Conservation (phyloP, 2,113 vertebrate genomes). For the Tachuris rubrigastra region DNA sequence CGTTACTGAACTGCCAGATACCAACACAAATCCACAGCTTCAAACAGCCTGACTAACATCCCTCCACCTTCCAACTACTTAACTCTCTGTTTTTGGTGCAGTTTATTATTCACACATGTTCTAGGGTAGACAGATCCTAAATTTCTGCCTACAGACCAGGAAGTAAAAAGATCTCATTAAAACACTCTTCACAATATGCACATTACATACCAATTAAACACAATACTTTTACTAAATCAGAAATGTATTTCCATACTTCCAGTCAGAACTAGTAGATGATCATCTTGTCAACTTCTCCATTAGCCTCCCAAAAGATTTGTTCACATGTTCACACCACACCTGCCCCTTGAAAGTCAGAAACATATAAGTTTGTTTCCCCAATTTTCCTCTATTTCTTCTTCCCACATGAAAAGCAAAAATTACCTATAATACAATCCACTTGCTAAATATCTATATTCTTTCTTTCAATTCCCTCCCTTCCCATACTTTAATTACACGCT, state of each 20-base stretch:
- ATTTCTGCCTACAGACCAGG: not conserved
- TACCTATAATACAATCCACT: not conserved
- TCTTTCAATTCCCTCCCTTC: constrained; percentile 1
- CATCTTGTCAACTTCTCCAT: not conserved
- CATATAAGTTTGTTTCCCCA: not conserved
- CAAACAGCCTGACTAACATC: not conserved
- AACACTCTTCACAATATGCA: not conserved
- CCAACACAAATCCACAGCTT: not conserved
- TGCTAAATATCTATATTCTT: constrained; percentile 9
- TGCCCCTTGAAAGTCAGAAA: not conserved
- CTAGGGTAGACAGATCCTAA: not conserved
- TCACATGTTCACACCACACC: not conserved
- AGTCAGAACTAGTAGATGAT: not conserved
- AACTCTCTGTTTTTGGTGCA: not conserved
- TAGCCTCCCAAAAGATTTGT: not conserved
- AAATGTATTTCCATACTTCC: not conserved
- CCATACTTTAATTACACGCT: constrained; percentile 61
- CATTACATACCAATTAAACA: not conserved
- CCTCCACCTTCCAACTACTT: not conserved
- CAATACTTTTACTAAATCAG: not conserved
- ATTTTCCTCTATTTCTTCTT: not conserved
- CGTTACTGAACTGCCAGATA: not conserved
- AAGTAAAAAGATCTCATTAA: not conserved
- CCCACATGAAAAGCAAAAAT: not conserved
- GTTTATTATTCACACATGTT: not conserved